phyloP scores from a whole-genome alignment of 2,797 vertebrate species.

The Galago senegalensis region DNA sequence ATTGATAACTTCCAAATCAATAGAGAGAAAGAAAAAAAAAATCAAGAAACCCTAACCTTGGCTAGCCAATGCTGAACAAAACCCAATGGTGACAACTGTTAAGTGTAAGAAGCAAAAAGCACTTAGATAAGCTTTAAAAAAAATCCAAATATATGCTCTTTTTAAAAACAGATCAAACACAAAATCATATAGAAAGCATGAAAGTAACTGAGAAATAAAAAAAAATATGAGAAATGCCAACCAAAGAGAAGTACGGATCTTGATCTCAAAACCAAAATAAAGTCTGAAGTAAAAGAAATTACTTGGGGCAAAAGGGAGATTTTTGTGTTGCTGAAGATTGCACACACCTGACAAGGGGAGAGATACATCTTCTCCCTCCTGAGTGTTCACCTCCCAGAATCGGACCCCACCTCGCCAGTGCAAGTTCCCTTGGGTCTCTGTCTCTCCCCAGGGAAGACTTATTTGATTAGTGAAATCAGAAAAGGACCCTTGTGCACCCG shows the following conservation, averaged over 20 bases:
- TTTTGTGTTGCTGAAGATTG: constrained; percentile 6
- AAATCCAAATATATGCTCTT: not conserved
- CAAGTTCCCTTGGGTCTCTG: not conserved
- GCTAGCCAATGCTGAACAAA: constrained; percentile 23
- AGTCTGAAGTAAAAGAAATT: constrained; percentile 39
- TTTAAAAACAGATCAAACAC: not conserved
- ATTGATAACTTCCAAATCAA: constrained; percentile 57
- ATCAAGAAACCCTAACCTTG: constrained; percentile 9
- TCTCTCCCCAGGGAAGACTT: not conserved
- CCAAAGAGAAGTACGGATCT: not conserved
- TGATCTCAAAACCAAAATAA: not conserved
- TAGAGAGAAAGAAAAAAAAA: not conserved
- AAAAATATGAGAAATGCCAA: not conserved
- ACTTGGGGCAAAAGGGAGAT: not conserved
- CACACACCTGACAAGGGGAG: not conserved
- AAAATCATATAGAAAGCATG: constrained; percentile 30
- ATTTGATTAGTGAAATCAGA: not conserved
- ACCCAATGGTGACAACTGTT: not conserved
- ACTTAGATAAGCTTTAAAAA: not conserved
- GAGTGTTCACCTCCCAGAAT: not conserved
- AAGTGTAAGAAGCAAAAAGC: constrained; percentile 30
- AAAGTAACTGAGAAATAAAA: not conserved
- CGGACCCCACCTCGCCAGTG: not conserved
- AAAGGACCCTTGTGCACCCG: not conserved
- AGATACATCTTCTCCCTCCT: not conserved